phyloP scores from a whole-genome alignment of 2,797 vertebrate genomes.

The Lerista edwardsae region DNA sequence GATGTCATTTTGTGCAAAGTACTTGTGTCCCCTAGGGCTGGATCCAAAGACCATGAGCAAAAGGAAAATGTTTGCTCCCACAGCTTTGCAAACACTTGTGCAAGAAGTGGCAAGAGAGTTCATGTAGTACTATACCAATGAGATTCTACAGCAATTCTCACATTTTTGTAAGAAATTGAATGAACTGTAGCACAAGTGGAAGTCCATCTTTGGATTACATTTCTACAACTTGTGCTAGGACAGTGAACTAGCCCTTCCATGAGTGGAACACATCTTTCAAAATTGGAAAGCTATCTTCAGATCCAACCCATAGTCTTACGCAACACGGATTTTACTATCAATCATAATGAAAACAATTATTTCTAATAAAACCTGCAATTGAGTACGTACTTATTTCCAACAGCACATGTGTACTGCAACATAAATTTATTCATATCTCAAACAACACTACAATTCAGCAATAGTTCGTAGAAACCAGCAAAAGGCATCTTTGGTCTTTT shows the following conservation, averaged over 20 bases:
- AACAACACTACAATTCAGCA: neutral
- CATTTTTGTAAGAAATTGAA: neutral
- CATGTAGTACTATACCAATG: neutral
- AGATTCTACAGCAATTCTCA: neutral
- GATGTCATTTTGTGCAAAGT: neutral
- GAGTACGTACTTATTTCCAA: neutral
- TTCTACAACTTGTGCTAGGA: too few relatives aligned
- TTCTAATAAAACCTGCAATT: neutral
- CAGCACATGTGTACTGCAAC: neutral
- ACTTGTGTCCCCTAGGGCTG: neutral
- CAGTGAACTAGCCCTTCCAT: neutral
- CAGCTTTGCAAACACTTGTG: neutral
- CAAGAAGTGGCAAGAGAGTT: neutral
- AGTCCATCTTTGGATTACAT: neutral
- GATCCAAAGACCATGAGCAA: neutral
- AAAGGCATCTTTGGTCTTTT: slow-evolving; percentile 34
- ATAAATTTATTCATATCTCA: neutral
- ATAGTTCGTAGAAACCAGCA: neutral
- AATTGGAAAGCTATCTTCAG: neutral
- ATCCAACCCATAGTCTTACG: neutral
- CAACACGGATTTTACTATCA: neutral
- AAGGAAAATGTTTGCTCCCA: neutral
- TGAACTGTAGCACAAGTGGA: neutral
- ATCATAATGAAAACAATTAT: neutral
- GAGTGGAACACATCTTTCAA: neutral